Evolutionary conservation across 2,797 vertebrate species (phyloP).

Genomic region (Acanthiza pusilla): DNA sequence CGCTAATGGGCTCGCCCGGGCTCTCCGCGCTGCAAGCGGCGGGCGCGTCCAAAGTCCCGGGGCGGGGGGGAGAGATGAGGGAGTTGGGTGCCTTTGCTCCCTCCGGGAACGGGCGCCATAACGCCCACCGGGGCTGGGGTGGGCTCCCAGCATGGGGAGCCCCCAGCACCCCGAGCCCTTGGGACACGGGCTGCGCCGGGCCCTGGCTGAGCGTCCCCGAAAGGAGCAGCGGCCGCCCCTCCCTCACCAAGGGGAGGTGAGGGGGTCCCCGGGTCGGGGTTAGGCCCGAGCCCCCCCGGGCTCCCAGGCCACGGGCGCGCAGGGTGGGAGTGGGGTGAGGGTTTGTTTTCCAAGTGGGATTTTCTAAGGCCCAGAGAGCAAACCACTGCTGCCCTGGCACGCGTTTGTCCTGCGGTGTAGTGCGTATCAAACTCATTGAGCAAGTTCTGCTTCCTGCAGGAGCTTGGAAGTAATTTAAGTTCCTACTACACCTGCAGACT

Average conservation of each 20-base stretch:
- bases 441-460: neutral
- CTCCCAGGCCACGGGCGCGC: neutral
- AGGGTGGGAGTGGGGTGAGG: neutral
- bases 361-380: neutral
- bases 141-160: neutral
- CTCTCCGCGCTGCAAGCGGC: rapidly evolving
- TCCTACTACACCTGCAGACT: neutral
- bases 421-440: rapidly evolving
- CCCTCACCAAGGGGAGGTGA: neutral
- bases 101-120: neutral
- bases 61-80: rapidly evolving
- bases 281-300: neutral
- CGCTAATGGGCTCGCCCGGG: neutral
- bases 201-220: neutral
- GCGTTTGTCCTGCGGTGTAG: rapidly evolving
- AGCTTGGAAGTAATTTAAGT: neutral
- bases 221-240: neutral
- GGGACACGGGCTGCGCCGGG: neutral
- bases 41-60: neutral
- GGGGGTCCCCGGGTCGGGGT: neutral
- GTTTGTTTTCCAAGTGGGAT: rapidly evolving
- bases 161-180: neutral
- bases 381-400: neutral
- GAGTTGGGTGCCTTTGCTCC: rapidly evolving
- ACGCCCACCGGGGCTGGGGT: neutral